Conservation (phyloP, 2,888 invertebrate genomes). For the Chromoteleia sp. region DNA sequence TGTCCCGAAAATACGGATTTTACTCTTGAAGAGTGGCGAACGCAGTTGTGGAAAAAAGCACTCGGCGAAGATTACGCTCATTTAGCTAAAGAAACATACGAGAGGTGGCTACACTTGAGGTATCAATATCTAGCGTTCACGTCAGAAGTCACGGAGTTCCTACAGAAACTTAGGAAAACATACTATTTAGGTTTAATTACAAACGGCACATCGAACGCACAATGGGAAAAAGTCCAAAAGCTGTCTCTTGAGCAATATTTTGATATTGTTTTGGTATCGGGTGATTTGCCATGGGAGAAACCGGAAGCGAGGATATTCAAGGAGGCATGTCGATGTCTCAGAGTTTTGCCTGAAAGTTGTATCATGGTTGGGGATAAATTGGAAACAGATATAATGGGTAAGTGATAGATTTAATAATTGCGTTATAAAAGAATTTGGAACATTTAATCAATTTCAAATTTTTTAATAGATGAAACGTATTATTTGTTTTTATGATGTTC, state of each 20-base stretch:
- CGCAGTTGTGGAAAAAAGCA: slow-evolving; percentile 91
- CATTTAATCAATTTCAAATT: no score
- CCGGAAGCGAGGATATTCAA: slow-evolving; percentile 93
- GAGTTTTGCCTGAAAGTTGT: slow-evolving; percentile 90
- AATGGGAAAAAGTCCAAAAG: slow-evolving; percentile 94
- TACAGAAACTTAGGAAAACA: slow-evolving; percentile 89
- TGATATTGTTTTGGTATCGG: slow-evolving; percentile 92
- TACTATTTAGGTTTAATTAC: slow-evolving; percentile 93
- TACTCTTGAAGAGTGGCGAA: slow-evolving; percentile 91
- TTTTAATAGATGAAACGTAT: no score
- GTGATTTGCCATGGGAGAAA: slow-evolving; percentile 94
- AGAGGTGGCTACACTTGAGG: slow-evolving; percentile 92
- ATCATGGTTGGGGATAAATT: slow-evolving; percentile 95
- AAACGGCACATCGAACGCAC: slow-evolving; percentile 93
- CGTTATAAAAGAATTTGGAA: background rate
- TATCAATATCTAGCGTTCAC: slow-evolving; percentile 91
- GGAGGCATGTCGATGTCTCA: slow-evolving; percentile 91
- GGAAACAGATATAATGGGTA: slow-evolving; percentile 92
- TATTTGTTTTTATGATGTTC: no score
- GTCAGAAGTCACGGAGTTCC: slow-evolving; percentile 89
- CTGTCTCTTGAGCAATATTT: slow-evolving; percentile 90
- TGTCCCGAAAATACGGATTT: slow-evolving; percentile 92
- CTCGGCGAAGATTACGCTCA: slow-evolving; percentile 90
- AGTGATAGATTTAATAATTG: slow-evolving; percentile 28
- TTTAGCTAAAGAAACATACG: slow-evolving; percentile 90